A percentile compares a stretch with the other conserved stretches of the same genome.
phyloP scores from a whole-genome alignment of 2,888 invertebrate species.

The Nemotelus pantherinus region DNA sequence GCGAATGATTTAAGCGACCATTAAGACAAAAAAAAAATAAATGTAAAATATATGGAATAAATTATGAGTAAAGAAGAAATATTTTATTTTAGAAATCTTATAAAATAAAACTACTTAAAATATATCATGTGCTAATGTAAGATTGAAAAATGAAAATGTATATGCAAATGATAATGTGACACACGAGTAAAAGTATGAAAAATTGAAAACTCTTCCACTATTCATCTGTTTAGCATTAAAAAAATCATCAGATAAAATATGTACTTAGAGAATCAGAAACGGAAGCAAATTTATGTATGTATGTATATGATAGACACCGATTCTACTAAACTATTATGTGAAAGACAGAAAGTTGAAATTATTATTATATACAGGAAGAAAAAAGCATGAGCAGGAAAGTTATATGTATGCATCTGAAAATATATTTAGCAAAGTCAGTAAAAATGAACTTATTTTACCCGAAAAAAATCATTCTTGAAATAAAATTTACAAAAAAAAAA shows the following conservation, averaged over 20 bases:
- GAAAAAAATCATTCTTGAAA: background rate
- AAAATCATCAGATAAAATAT: no score
- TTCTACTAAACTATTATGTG: no score
- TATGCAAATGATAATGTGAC: slow-evolving; percentile 3
- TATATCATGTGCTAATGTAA: slow-evolving; percentile 33
- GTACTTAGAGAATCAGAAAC: no score
- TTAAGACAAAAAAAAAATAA: slow-evolving; percentile 1
- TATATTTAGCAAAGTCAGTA: background rate
- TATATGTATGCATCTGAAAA: background rate
- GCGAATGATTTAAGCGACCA: background rate
- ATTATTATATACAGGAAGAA: slow-evolving; percentile 30
- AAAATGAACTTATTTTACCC: background rate
- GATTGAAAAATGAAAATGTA: background rate
- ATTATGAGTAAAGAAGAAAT: background rate
- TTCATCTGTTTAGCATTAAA: slow-evolving; percentile 12
- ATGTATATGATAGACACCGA: no score
- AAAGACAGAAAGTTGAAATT: no score
- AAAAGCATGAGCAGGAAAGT: background rate
- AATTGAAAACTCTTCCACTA: slow-evolving; percentile 2
- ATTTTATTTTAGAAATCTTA: slow-evolving; percentile 36
- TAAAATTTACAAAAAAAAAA: background rate
- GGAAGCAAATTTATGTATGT: no score
- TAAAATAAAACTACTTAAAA: slow-evolving; percentile 10
- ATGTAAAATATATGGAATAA: slow-evolving; percentile 27
- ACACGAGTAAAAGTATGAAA: background rate